phyloP scores from a whole-genome alignment of 2,888 invertebrate species.

The Tuberolachnus salignus region DNA sequence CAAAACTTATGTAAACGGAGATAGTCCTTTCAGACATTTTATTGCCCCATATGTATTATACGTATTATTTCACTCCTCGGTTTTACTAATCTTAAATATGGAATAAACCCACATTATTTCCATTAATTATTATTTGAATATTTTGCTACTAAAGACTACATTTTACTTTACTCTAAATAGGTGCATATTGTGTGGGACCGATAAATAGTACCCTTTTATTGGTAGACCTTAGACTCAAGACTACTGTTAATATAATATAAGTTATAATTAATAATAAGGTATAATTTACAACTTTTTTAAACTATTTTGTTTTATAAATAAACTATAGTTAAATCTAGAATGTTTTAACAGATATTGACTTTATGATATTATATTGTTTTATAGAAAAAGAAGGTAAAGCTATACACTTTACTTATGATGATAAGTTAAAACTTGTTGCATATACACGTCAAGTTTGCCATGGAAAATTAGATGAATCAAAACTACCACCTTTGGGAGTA shows the following conservation, averaged over 20 bases:
- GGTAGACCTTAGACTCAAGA: not conserved
- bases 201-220: too few relatives aligned
- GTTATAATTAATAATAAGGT: too few relatives aligned
- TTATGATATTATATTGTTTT: conserved; percentile 60
- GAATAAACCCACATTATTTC: too few relatives aligned
- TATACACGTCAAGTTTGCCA: conserved; percentile 89
- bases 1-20: not conserved
- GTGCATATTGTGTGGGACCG: too few relatives aligned
- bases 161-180: too few relatives aligned
- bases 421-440: conserved; percentile 88
- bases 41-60: not conserved
- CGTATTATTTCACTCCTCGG: not conserved
- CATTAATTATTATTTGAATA: too few relatives aligned
- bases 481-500: conserved; percentile 81
- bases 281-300: too few relatives aligned
- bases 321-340: too few relatives aligned
- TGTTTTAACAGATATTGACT: too few relatives aligned
- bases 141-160: too few relatives aligned
- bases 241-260: too few relatives aligned
- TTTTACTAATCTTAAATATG: not conserved
- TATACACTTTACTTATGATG: conserved; percentile 90
- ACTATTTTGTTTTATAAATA: too few relatives aligned
- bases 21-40: not conserved
- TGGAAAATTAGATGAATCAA: conserved; percentile 77
- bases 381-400: conserved; percentile 98